Evolutionary conservation across 2,888 invertebrate species (phyloP).

Genomic region (Alloplasta piceator): DNA sequence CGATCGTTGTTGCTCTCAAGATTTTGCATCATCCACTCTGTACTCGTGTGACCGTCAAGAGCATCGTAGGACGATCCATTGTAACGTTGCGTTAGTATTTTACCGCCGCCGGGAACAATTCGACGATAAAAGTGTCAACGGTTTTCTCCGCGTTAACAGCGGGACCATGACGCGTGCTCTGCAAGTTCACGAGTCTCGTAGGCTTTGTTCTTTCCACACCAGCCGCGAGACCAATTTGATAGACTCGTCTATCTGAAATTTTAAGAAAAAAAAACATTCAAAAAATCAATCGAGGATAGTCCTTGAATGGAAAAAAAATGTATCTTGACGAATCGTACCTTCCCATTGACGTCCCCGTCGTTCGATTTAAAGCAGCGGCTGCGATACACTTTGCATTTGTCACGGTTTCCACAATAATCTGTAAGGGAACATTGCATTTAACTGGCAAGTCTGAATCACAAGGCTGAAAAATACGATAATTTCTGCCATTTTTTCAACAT

Average conservation of each 20-base stretch:
- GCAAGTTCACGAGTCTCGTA: slow-evolving; percentile 90
- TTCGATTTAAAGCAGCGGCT: slow-evolving; percentile 86
- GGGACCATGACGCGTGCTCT: slow-evolving; percentile 88
- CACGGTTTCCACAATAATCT: slow-evolving; percentile 54
- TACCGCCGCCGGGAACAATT: slow-evolving; percentile 80
- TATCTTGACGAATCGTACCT: slow-evolving; percentile 83
- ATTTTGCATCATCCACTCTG: slow-evolving; percentile 72
- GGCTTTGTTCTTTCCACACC: slow-evolving; percentile 88
- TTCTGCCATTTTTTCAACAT: no score
- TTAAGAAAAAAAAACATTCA: slow-evolving; percentile 62
- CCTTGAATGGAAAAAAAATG: neutral
- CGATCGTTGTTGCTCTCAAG: slow-evolving; percentile 70
- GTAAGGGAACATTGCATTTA: neutral
- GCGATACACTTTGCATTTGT: slow-evolving; percentile 51
- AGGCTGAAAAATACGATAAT: no score
- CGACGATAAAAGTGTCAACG: slow-evolving; percentile 73
- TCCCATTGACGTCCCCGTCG: slow-evolving; percentile 87
- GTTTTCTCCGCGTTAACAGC: slow-evolving; percentile 84
- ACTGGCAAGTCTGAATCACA: no score
- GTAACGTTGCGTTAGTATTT: slow-evolving; percentile 68
- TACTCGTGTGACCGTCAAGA: slow-evolving; percentile 86
- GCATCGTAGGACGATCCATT: slow-evolving; percentile 83
- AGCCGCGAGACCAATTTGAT: slow-evolving; percentile 86
- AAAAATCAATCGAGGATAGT: no score
- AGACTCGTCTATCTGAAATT: slow-evolving; percentile 86